A percentile compares a stretch with the other conserved stretches of the same genome.
Evolutionary conservation across 1,140 invertebrate genomes (phyloP).

Genomic region (Conus betulinus): DNA sequence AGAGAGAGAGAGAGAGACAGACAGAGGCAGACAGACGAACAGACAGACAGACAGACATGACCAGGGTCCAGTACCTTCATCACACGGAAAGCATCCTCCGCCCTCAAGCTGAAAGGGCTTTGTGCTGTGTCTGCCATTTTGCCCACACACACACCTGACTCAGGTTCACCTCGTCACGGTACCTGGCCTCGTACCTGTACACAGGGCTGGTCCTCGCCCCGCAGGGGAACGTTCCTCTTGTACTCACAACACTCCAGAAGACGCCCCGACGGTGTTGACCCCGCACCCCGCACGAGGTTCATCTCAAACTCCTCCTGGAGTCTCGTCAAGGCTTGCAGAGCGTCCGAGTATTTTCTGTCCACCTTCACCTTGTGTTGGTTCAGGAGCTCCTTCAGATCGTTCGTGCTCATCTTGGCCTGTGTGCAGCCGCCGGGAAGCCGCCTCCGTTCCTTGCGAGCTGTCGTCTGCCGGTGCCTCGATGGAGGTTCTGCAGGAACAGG

Average conservation of each 20-base stretch:
- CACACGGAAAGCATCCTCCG: not conserved
- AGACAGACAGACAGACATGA: no score
- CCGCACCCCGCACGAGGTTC: not conserved
- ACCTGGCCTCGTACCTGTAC: conserved; percentile 5
- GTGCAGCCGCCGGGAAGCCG: not conserved
- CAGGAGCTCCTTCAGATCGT: not conserved
- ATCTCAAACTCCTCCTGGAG: conserved; percentile 5
- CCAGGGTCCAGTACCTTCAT: not conserved
- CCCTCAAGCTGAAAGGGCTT: not conserved
- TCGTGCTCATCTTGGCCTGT: not conserved
- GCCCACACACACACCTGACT: conserved; percentile 4
- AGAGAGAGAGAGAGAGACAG: no score
- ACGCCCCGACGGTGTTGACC: no score
- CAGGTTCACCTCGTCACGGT: conserved; percentile 6
- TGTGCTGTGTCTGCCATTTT: not conserved
- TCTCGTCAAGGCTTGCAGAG: not conserved
- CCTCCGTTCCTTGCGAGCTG: not conserved
- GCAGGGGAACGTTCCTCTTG: not conserved
- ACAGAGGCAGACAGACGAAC: no score
- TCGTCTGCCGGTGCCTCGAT: not conserved
- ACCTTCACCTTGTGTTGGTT: not conserved
- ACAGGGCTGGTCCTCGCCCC: not conserved
- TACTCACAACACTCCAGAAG: not conserved
- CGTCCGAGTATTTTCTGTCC: conserved; percentile 2
- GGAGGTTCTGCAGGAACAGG: conserved; percentile 1